Evolutionary conservation across 2,113 vertebrate genomes (phyloP).

Genomic region (Paratilapia polleni): DNA sequence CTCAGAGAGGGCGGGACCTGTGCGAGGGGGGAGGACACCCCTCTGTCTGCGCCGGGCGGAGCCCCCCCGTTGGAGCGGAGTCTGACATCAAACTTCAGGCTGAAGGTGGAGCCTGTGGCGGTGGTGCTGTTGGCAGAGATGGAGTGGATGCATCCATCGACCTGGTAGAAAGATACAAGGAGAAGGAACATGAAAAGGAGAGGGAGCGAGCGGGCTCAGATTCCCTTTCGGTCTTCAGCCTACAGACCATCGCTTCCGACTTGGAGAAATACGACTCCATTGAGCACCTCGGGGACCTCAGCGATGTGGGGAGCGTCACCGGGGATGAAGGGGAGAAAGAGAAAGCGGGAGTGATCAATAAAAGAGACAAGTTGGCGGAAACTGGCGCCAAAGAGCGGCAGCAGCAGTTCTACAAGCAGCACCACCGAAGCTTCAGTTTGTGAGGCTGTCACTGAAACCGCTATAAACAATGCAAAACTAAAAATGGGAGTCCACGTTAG

Average conservation of each 20-base stretch:
- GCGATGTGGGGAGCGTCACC: slow-evolving; percentile 76
- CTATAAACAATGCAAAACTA: background rate
- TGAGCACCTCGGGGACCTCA: slow-evolving; percentile 87
- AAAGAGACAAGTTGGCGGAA: slow-evolving; percentile 49
- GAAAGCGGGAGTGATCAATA: slow-evolving; percentile 9
- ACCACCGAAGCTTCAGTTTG: slow-evolving; percentile 90
- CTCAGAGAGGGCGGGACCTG: slow-evolving; percentile 78
- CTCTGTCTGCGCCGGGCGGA: slow-evolving; percentile 71
- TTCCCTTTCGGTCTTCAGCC: slow-evolving; percentile 87
- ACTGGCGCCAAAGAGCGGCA: slow-evolving; percentile 55
- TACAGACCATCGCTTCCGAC: slow-evolving; percentile 92
- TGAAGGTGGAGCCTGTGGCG: slow-evolving; percentile 62
- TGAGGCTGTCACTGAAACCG: slow-evolving; percentile 44
- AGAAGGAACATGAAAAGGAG: slow-evolving; percentile 63
- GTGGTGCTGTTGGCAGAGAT: slow-evolving; percentile 14
- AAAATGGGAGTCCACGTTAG: background rate
- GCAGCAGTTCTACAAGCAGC: slow-evolving; percentile 77
- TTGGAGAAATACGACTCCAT: slow-evolving; percentile 93
- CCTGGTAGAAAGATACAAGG: slow-evolving; percentile 74
- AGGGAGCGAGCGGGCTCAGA: slow-evolving; percentile 79
- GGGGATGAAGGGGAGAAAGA: slow-evolving; percentile 69
- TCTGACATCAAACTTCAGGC: slow-evolving; percentile 52
- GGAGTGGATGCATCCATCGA: slow-evolving; percentile 60
- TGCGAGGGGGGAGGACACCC: slow-evolving; percentile 50
- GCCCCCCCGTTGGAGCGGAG: slow-evolving; percentile 80